Base-by-base conservation (phyloP, 2,888 invertebrate genomes). In the Protonemura montana region DNA sequence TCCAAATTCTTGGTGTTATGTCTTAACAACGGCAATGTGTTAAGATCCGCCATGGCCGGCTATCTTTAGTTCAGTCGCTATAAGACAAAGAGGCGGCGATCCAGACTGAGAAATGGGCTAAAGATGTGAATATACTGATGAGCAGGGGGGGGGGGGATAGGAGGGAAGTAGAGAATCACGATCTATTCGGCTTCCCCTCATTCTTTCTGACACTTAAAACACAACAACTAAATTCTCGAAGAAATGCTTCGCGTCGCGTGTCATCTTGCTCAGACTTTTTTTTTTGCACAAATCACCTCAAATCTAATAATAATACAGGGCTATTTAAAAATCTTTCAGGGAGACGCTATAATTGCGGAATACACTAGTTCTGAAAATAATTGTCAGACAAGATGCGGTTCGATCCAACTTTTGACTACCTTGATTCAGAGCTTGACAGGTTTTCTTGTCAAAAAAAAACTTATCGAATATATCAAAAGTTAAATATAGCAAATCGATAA, bases 241-340 rank as follows among this genome's bases (percentile, higher is more conserved):
- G 84, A 28, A 59, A 59, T 42, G 21, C n/a, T n/a, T n/a, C n/a
- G n/a, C 35, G 25, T 83, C 42, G 35, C 42, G 28, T 26, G 28
- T 21, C 59, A 59, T 59, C 59, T 59, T 7, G 6, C 6, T 13
- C 2, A 1, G 84, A 27, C 76, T 84, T 28, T 84, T 84, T 28
- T 84, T 84, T 84, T 76, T 84, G 59, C 59, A 76, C 84, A 84
- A 84, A 84, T 84, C 84, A 84, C 84, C 84, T 42, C 84, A 81
- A 81, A 21, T 28, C 81, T 30, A 81, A 81, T 10, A 81, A 81
- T 81, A 81, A 59, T 21, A 59, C 78, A 25, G 2, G 21, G 78
- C 29, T 78, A 78, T 78, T 28, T 78, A 26, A 21, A 59, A 59
- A 59, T 59, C 6, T 59, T 59, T 2, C 59, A 21, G 59, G 59